These are phyloP conservation scores for Enteromius thamalakanensis DNA, from an alignment of 2,797 vertebrate species.

Conservation along the genomic window DNA sequence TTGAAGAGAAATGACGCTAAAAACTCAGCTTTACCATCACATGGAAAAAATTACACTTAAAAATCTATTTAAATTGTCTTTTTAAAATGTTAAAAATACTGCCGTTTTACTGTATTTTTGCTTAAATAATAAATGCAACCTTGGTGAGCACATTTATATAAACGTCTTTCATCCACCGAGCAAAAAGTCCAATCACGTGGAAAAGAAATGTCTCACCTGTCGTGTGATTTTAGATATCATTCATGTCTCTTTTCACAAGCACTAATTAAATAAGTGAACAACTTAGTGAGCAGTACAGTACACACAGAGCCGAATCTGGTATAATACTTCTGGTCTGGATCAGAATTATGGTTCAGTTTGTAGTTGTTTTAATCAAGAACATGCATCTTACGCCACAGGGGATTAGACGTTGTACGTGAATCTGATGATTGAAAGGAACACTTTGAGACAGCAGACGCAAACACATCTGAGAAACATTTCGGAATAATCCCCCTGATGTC, in stretches of 20 bases:
- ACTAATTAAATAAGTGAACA: not conserved
- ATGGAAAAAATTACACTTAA: too few relatives aligned
- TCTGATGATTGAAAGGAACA: slow-evolving; percentile 18
- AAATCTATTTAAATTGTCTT: too few relatives aligned
- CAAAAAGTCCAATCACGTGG: not conserved
- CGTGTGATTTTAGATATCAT: not conserved
- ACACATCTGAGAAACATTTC: slow-evolving; percentile 42
- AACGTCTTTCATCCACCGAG: too few relatives aligned
- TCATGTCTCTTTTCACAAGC: not conserved
- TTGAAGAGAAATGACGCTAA: too few relatives aligned
- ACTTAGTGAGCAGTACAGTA: not conserved
- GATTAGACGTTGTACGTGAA: not conserved
- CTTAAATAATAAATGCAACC: too few relatives aligned
- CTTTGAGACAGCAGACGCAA: slow-evolving; percentile 7
- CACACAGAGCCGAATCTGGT: not conserved
- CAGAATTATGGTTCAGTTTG: not conserved
- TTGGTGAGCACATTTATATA: too few relatives aligned
- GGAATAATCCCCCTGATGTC: slow-evolving; percentile 7
- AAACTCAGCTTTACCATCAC: too few relatives aligned
- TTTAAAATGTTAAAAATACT: too few relatives aligned
- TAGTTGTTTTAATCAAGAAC: slow-evolving; percentile 27
- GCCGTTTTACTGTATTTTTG: too few relatives aligned
- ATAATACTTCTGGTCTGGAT: slow-evolving; percentile 9
- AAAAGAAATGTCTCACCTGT: not conserved
- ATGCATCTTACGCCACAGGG: not conserved